Evolutionary conservation across 2,113 vertebrate species (phyloP).

Genomic region (Petromus typicus): DNA sequence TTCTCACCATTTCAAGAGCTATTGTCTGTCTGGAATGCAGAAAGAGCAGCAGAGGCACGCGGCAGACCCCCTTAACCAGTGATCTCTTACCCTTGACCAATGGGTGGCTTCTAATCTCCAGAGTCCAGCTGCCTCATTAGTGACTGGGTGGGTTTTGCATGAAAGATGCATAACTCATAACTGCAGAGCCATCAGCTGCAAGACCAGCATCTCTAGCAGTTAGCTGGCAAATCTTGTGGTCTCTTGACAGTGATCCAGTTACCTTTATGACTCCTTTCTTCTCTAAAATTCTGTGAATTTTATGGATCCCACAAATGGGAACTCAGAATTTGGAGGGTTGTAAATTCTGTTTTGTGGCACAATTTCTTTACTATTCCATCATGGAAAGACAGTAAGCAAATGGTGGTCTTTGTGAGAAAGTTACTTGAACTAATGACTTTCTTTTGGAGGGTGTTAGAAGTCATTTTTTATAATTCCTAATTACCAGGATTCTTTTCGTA

Average conservation of each 20-base stretch:
- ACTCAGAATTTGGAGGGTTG: not conserved
- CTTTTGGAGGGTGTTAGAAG: not conserved
- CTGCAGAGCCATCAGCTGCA: not conserved
- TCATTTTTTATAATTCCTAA: not conserved
- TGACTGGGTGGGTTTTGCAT: not conserved
- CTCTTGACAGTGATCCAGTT: not conserved
- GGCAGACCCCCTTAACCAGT: not conserved
- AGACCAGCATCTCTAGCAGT: not conserved
- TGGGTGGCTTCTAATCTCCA: not conserved
- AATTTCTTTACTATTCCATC: not conserved
- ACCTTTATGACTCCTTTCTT: not conserved
- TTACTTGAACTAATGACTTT: not conserved
- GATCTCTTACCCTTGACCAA: not conserved
- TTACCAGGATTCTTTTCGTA: not conserved
- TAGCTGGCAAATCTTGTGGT: not conserved
- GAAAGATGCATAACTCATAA: not conserved
- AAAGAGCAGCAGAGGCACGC: not conserved
- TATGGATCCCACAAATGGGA: not conserved
- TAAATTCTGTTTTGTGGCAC: not conserved
- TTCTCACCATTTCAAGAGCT: slow-evolving; percentile 77
- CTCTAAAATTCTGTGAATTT: not conserved
- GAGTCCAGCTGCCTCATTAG: not conserved
- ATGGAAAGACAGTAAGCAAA: not conserved
- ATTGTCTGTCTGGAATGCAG: slow-evolving; percentile 80
- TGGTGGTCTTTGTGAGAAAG: not conserved